Evolutionary conservation across 2,113 vertebrate genomes (phyloP), one percentile per base, ranked within the genome.

Genomic region (Ophthalmolycus amberensis): DNA sequence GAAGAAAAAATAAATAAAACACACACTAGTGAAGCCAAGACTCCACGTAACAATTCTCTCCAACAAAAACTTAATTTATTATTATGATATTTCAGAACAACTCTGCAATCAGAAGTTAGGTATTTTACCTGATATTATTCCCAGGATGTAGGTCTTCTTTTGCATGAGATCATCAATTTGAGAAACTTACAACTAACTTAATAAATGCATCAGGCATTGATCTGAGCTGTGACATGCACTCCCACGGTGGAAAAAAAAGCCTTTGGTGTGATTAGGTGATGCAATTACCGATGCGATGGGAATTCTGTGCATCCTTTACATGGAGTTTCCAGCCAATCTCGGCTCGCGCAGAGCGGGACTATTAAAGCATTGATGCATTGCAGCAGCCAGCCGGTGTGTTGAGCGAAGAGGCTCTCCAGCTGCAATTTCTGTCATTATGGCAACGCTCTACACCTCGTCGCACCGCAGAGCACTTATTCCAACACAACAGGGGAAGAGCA

Each of bases 381-480:
- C 89, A 86, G 65, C 83, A 86, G 84, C 75, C 83, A 88, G 86
- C 54, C 82, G 84, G 75, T 75, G 88, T 63, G 88, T 67, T 84
- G 82, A 79, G 85, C 89, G 85, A 84, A 91, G 91, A 90, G 81
- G 65, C 80, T 88, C 85, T 89, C 90, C 85, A 83, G 79, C 88
- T 87, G 88, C 85, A 90, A 87, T 68, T 78, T 73, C 82, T 88
- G 79, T 91, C 88, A 88, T 92, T 91, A 91, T 81, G 58, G 80
- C 85, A 65, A 58, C 60, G 71, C 89, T 90, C 75, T 89, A 86
- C 86, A 92, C 87, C 87, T 90, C 82, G 73, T 77, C 73, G 75
- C 90, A 83, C 88, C 84, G 54, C 79, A 72, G 75, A 90, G 85
- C 86, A 83, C 88, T 92, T 92, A 89, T 83, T 91, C 88, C 88